phyloP scores from a whole-genome alignment of 2,888 invertebrate species.

The Escarpia spicata region DNA sequence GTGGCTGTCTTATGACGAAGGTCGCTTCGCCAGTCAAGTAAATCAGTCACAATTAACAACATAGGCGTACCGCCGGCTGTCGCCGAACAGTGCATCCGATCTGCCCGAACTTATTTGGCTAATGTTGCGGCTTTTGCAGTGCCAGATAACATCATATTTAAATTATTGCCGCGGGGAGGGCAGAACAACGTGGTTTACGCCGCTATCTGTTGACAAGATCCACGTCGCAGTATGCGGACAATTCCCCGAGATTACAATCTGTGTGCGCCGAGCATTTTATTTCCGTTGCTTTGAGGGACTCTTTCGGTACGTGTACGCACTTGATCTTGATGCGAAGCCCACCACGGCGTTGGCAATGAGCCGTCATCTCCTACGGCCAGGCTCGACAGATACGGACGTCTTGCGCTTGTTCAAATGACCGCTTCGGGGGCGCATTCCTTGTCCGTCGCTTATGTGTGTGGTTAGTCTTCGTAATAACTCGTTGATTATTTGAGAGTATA shows the following conservation, averaged over 20 bases:
- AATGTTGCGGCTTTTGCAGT: not conserved
- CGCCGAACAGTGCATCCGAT: not conserved
- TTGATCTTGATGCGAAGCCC: not conserved
- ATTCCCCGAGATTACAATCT: not conserved
- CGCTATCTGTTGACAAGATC: not conserved
- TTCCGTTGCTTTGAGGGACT: not conserved
- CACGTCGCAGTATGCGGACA: not conserved
- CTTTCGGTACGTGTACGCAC: not conserved
- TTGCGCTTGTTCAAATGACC: not conserved
- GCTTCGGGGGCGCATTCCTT: not conserved
- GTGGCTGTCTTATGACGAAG: not conserved
- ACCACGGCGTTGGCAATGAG: not conserved
- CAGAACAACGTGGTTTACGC: not conserved
- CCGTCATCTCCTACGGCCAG: not conserved
- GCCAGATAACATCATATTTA: not conserved
- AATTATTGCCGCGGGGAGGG: not conserved
- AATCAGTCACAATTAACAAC: conserved; percentile 10
- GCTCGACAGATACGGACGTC: not conserved
- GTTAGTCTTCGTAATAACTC: not conserved
- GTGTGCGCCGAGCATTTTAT: not conserved
- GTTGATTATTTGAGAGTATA: not conserved
- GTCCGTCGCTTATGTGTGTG: not conserved
- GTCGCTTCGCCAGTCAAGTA: not conserved
- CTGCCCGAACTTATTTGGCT: not conserved
- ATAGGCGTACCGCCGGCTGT: not conserved